Percentiles rank a stretch among this genome's conserved stretches.
Evolutionary conservation across 2,888 invertebrate genomes (phyloP).

Genomic region (Cepaea hortensis): DNA sequence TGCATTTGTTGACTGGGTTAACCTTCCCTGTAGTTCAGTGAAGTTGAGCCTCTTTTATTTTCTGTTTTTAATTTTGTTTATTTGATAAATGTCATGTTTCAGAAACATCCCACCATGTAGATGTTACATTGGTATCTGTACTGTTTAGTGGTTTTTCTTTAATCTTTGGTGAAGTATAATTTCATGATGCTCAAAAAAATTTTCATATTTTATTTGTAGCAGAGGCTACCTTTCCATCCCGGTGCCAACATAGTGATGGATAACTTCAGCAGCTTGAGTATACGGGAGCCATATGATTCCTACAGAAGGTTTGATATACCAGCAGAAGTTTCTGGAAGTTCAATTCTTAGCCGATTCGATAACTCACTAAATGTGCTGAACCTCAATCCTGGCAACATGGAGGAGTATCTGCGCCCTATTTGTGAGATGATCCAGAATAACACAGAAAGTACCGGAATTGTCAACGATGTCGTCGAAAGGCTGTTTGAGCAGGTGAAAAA

Average conservation of each 20-base stretch:
- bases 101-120: too few relatives aligned
- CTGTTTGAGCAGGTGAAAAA: slow-evolving; percentile 69
- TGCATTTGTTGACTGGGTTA: too few relatives aligned
- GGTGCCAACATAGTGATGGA: not conserved
- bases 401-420: slow-evolving; percentile 68
- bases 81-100: too few relatives aligned
- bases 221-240: too few relatives aligned
- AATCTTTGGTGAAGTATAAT: too few relatives aligned
- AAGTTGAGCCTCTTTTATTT: too few relatives aligned
- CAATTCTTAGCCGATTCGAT: slow-evolving; percentile 58
- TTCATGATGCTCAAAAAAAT: too few relatives aligned
- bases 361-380: slow-evolving; percentile 67
- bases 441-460: slow-evolving; percentile 55
- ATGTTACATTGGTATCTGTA: too few relatives aligned
- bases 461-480: slow-evolving; percentile 61
- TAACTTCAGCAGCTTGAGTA: slow-evolving; percentile 21
- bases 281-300: not conserved
- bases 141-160: too few relatives aligned
- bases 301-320: not conserved
- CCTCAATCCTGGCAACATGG: slow-evolving; percentile 71
- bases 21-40: too few relatives aligned
- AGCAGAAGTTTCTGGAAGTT: slow-evolving; percentile 25
- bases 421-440: slow-evolving; percentile 61
- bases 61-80: too few relatives aligned
- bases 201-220: too few relatives aligned